Base-by-base conservation (phyloP, 2,888 invertebrate genomes). In the Hydrotaea diabolus region DNA sequence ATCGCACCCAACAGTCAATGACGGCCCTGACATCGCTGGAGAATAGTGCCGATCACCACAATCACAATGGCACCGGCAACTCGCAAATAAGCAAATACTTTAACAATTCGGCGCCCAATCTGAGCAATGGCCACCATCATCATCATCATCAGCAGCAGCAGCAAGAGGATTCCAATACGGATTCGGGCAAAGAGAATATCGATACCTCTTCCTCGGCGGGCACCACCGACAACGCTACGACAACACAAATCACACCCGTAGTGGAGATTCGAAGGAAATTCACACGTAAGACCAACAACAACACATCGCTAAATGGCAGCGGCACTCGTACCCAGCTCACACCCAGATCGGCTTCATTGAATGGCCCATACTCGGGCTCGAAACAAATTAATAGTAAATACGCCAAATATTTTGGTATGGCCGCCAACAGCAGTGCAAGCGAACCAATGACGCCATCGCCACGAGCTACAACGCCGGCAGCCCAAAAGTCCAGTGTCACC, bases 151-250 rank as follows among this genome's bases (percentile, higher is more conserved):
- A n/a, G n/a, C 26, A 31, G 13, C 55, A 83, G 5, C 71, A 84
- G 2, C 79, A 13, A 19, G 83, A 86, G 36, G 87, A 89, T 71
- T 76, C 85, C 5, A 88, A 87, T 49, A 86, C 87, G 36, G 92
- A 92, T 77, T 90, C 91, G 1, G 92, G 92, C 80, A 92, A 92
- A 80, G 92, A 92, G 80, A 92, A 92, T 83, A 71, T 82, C 0
- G 82, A 83, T 13, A 83, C 77, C 2, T 46, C 77, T 0, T 57
- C 26, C 15, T 46, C 23, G 5, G 9, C 43, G 3, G 43, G 19
- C 36, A 15, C 69, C 19, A 59, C 80, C 4, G 39, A 19, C 43
- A 23, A 15, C 43, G 0, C 11, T 4, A 0, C 49, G 49, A 55
- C 73, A 39, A 21, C 79, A 53, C 31, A 57, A 55, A 79, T 76